A percentile compares a stretch with the other conserved stretches of the same genome.
Conservation (phyloP, 2,797 vertebrate species). For the Bradypus variegatus region DNA sequence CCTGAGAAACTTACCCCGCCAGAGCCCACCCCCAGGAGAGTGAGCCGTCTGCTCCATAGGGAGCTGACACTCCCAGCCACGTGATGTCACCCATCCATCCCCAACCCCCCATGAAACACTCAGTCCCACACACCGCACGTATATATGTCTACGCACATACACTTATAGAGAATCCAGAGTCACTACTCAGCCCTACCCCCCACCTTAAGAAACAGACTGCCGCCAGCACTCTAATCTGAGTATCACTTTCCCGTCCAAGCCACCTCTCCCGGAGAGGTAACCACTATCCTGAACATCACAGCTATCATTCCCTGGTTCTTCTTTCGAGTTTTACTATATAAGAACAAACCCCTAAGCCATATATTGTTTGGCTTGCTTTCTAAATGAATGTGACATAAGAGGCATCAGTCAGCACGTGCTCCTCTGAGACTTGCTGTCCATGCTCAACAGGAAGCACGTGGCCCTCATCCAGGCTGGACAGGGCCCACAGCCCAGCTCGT, state of each 20-base stretch:
- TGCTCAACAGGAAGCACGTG: fast-evolving
- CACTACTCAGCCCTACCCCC: fast-evolving
- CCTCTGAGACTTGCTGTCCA: not conserved
- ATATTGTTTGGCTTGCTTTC: not conserved
- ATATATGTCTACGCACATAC: fast-evolving
- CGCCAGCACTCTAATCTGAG: not conserved
- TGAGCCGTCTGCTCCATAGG: not conserved
- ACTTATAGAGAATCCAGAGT: fast-evolving
- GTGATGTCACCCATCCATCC: not conserved
- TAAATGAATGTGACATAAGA: not conserved
- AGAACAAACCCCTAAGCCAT: not conserved
- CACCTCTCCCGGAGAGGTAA: not conserved
- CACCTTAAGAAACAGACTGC: not conserved
- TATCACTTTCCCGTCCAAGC: fast-evolving
- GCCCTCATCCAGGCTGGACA: fast-evolving
- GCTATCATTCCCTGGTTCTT: not conserved
- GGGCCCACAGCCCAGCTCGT: fast-evolving
- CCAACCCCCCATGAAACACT: not conserved
- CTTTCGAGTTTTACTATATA: not conserved
- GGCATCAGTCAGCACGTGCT: not conserved
- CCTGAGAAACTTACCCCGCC: not conserved
- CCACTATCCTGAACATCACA: fast-evolving
- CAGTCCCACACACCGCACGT: not conserved
- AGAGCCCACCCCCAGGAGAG: not conserved
- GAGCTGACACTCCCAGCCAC: not conserved